Percentiles rank a stretch among this genome's conserved stretches.
These are phyloP conservation scores for Rotaria sp. DNA, from an alignment of 2,888 invertebrate species.

Conservation along the genomic window DNA sequence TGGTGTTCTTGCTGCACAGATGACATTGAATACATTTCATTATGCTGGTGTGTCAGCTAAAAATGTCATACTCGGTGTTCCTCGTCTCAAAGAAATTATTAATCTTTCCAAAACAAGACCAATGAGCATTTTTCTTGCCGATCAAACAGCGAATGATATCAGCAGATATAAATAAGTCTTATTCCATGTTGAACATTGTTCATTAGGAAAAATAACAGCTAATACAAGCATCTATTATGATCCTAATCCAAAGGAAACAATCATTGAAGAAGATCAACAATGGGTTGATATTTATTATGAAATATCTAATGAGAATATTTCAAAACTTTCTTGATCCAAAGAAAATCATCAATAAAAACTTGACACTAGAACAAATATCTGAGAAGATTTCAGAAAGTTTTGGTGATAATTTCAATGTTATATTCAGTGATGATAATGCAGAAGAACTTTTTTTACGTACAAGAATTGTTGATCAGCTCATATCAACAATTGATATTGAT, in stretches of 20 bases:
- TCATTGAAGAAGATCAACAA: conserved; percentile 96
- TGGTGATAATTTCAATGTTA: conserved; percentile 96
- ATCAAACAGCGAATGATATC: conserved; percentile 91
- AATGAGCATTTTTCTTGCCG: conserved; percentile 89
- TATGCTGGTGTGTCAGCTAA: conserved; percentile 99
- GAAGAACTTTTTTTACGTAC: conserved; percentile 94
- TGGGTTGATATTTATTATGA: conserved; percentile 99
- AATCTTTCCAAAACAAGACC: conserved; percentile 99
- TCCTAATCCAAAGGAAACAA: conserved; percentile 95
- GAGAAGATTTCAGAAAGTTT: conserved; percentile 96
- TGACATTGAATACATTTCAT: conserved; percentile 98
- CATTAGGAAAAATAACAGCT: conserved; percentile 84
- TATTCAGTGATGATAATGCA: conserved; percentile 98
- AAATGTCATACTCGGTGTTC: conserved; percentile 98
- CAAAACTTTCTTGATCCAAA: conserved; percentile 90
- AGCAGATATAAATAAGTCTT: conserved; percentile 98
- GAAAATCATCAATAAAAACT: conserved; percentile 97
- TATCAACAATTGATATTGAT: conserved; percentile 64
- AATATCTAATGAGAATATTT: conserved; percentile 98
- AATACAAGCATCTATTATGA: conserved; percentile 97
- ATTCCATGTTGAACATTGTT: conserved; percentile 93
- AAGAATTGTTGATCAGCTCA: conserved; percentile 93
- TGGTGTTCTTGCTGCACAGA: conserved; percentile 97
- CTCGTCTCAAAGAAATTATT: conserved; percentile 81
- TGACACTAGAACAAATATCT: conserved; percentile 99